Evolutionary conservation across 2,888 invertebrate species (phyloP), one percentile per base, ranked within the genome.

Genomic region (Capitulum mitella): DNA sequence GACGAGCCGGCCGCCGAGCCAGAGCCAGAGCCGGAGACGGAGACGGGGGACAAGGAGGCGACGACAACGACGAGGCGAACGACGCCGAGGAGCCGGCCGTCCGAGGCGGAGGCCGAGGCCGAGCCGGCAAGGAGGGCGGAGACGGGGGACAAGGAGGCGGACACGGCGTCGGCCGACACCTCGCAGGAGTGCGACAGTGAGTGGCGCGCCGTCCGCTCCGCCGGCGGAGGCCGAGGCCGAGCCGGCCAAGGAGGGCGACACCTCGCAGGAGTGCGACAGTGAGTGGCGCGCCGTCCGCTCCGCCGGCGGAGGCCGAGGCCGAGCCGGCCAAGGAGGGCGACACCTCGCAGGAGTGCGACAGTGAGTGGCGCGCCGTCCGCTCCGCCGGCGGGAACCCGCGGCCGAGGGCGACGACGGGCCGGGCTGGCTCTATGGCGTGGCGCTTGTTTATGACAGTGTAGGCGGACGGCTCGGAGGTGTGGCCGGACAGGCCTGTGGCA

Each of bases 41-140:
- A n/a, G 74, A 77, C 51, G 48, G 77, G 29, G 78, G 78, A 78
- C 26, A 78, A 54, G 22, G n/a, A 14, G 32, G 64, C 34, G 1
- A 22, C 3, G 12, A 22, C 16, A 19, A 16, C 51, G 51, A 3
- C 51, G 3, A n/a, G n/a, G n/a, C n/a, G n/a, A n/a, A n/a, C n/a
- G n/a, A n/a, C n/a, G n/a, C n/a, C n/a, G n/a, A n/a, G n/a, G n/a
- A n/a, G n/a, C n/a, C n/a, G n/a, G n/a, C n/a, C n/a, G n/a, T n/a
- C n/a, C n/a, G n/a, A n/a, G n/a, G n/a, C n/a, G 16, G 54, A 80
- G 76, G 51, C 78, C 54, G 77, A 79, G 43, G 78, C 3, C 54
- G 48, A 8, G 77, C 58, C 26, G 51, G 76, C 40, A 58, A 70
- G n/a, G 26, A 34, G 46, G n/a, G 46, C 26, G 32, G 40, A 32